A percentile compares a stretch with the other conserved stretches of the same genome.
Conservation (phyloP, 1,140 invertebrate species). For the Antheraea pernyi region DNA sequence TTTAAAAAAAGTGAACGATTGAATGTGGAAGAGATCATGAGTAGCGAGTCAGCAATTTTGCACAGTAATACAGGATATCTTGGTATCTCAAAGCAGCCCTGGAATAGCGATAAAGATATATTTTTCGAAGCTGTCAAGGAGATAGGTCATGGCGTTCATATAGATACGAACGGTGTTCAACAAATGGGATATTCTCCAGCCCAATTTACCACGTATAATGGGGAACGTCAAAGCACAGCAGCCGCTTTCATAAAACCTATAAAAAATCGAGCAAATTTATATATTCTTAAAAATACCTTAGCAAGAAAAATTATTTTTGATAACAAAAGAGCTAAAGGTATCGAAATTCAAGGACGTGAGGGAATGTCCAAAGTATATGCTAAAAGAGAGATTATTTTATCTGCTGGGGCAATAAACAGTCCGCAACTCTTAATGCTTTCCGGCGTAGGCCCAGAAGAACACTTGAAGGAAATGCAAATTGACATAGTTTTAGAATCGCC, state of each 20-base stretch:
- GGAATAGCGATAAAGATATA: slow-evolving; percentile 82
- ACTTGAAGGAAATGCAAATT: slow-evolving; percentile 61
- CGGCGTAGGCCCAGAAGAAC: slow-evolving; percentile 54
- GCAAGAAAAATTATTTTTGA: slow-evolving; percentile 85
- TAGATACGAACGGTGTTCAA: slow-evolving; percentile 87
- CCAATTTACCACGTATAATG: slow-evolving; percentile 89
- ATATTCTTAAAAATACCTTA: slow-evolving; percentile 85
- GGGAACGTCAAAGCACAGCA: slow-evolving; percentile 90
- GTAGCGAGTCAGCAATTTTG: slow-evolving; percentile 75
- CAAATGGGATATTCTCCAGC: slow-evolving; percentile 90
- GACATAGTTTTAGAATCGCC: slow-evolving; percentile 77
- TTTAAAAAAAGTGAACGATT: slow-evolving; percentile 93
- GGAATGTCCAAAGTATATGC: slow-evolving; percentile 35
- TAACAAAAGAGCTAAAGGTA: slow-evolving; percentile 67
- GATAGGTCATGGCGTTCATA: slow-evolving; percentile 88
- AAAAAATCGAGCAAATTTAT: slow-evolving; percentile 86
- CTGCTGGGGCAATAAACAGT: slow-evolving; percentile 75
- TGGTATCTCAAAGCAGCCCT: slow-evolving; percentile 50
- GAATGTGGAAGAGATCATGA: slow-evolving; percentile 85
- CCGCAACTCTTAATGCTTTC: slow-evolving; percentile 69
- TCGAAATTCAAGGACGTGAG: slow-evolving; percentile 65
- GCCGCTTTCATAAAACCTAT: slow-evolving; percentile 90
- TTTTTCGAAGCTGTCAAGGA: slow-evolving; percentile 86
- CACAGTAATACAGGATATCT: slow-evolving; percentile 82
- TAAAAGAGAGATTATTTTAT: slow-evolving; percentile 75